A percentile compares a stretch with the other conserved stretches of the same genome.
Evolutionary conservation across 2,113 vertebrate genomes (phyloP).

Genomic region (Corythornis madagascariensis): DNA sequence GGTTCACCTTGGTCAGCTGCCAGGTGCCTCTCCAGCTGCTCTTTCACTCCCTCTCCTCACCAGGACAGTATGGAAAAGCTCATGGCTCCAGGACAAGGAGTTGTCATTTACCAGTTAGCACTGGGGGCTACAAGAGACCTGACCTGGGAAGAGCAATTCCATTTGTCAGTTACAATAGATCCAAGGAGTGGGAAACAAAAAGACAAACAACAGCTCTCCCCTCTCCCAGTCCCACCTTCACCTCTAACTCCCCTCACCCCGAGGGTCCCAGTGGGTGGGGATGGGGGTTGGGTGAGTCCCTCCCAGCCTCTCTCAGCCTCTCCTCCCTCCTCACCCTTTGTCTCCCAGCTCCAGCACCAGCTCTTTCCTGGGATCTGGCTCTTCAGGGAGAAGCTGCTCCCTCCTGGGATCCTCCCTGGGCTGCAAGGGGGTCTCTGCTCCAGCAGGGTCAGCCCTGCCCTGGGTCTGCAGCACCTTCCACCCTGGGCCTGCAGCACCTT

Average conservation of each 20-base stretch:
- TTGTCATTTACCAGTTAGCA: background rate
- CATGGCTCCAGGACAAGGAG: background rate
- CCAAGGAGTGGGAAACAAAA: background rate
- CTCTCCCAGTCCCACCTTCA: background rate
- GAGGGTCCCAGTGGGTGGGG: no score
- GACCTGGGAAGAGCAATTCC: background rate
- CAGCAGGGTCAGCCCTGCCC: no score
- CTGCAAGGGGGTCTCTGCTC: background rate
- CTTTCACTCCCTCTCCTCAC: background rate
- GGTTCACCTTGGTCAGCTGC: background rate
- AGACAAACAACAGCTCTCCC: no score
- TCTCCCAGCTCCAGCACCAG: background rate
- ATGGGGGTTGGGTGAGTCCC: no score
- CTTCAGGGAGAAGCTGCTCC: background rate
- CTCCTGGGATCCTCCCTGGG: background rate
- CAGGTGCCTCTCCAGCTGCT: background rate
- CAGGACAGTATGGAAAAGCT: background rate
- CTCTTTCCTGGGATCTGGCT: background rate
- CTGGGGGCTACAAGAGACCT: background rate
- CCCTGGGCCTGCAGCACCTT: no score
- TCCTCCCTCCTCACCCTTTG: background rate
- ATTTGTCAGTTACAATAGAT: background rate
- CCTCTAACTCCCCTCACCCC: rapidly evolving
- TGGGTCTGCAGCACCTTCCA: no score
- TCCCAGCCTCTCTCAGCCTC: no score